A percentile compares a stretch with the other conserved stretches of the same genome.
Conservation (phyloP, 2,113 vertebrate genomes). For the Solenodon paradoxus region DNA sequence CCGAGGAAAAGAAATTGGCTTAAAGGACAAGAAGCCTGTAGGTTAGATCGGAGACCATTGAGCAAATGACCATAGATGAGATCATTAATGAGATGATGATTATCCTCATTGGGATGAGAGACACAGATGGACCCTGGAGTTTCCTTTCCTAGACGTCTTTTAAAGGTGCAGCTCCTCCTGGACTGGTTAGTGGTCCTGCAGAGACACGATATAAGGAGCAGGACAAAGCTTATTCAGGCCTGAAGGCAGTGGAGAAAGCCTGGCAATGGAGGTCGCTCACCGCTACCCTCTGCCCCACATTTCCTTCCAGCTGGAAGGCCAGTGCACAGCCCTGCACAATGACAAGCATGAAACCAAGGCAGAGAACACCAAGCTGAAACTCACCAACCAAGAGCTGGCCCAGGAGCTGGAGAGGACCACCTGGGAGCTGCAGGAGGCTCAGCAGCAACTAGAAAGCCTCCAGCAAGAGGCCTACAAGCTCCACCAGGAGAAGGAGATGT, state of each 20-base stretch:
- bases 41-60: background rate
- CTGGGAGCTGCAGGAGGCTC: constrained; percentile 86
- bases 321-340: constrained; percentile 87
- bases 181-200: background rate
- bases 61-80: background rate
- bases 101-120: background rate
- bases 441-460: constrained; percentile 88
- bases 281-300: background rate
- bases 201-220: background rate
- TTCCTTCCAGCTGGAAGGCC: constrained; percentile 87
- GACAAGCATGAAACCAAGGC: constrained; percentile 89
- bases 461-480: constrained; percentile 88
- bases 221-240: background rate
- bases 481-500: constrained; percentile 93
- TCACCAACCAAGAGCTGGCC: constrained; percentile 90
- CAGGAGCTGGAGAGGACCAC: constrained; percentile 86
- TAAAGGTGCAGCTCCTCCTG: background rate
- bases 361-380: constrained; percentile 92
- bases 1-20: background rate
- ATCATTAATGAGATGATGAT: background rate
- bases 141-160: background rate
- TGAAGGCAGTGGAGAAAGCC: too few relatives aligned
- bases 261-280: background rate
- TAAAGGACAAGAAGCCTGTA: background rate
- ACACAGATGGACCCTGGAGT: background rate